These are phyloP conservation scores for Echiichthys vipera DNA, from an alignment of 2,797 vertebrate genomes.

Conservation along the genomic window DNA sequence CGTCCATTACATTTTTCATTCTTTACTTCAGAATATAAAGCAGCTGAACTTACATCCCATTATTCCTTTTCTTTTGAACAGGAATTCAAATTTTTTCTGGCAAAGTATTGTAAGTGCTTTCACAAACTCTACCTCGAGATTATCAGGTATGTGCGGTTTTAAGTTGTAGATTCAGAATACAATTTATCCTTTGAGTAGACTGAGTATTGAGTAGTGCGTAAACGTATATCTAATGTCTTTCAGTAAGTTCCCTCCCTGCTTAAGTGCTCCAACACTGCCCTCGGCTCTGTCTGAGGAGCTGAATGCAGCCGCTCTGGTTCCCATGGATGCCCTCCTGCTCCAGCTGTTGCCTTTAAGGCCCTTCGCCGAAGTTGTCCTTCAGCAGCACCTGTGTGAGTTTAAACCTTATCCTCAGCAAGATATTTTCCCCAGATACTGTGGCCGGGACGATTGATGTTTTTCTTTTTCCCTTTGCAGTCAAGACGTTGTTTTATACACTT, in stretches of 20 bases:
- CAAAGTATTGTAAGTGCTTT: conserved; percentile 84
- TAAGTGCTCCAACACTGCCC: conserved; percentile 81
- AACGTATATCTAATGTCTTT: conserved; percentile 31
- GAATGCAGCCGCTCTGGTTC: conserved; percentile 84
- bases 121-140: conserved; percentile 92
- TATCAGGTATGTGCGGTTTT: conserved; percentile 84
- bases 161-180: neutral
- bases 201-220: neutral
- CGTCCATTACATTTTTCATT: neutral
- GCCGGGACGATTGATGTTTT: neutral
- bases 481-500: neutral
- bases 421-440: neutral
- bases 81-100: conserved; percentile 92
- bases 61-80: conserved; percentile 59
- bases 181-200: neutral
- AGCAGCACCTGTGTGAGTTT: conserved; percentile 82
- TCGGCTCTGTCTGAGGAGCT: conserved; percentile 87
- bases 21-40: neutral
- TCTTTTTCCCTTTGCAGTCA: neutral
- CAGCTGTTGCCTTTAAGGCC: conserved; percentile 87
- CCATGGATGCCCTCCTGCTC: conserved; percentile 88
- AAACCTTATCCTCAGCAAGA: neutral
- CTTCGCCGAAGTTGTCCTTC: conserved; percentile 89
- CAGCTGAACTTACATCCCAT: neutral
- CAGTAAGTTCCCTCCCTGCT: conserved; percentile 92